These are phyloP conservation scores for Trachymyrmex cornetzi DNA, from an alignment of 1,140 invertebrate genomes.

Conservation along the genomic window DNA sequence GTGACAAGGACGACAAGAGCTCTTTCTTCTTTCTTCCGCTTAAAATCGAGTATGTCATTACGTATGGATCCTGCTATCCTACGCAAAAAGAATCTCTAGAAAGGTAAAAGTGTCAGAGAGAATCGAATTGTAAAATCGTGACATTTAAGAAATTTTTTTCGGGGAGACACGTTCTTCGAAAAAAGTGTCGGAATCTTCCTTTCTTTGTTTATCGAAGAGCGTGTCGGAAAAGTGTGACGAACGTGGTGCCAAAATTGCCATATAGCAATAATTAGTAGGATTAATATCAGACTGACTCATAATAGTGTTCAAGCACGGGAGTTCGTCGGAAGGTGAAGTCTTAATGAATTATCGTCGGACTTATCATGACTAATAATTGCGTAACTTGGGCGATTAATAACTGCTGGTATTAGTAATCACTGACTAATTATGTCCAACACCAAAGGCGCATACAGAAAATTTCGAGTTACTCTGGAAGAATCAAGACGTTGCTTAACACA, in stretches of 20 bases:
- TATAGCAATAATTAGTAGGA: conserved; percentile 62
- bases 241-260: conserved; percentile 55
- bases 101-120: conserved; percentile 21
- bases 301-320: conserved; percentile 52
- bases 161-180: neutral
- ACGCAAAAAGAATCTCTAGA: neutral
- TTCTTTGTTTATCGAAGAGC: neutral
- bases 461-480: neutral
- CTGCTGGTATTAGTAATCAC: neutral
- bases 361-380: neutral
- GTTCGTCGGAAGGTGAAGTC: conserved; percentile 29
- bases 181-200: neutral
- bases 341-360: neutral
- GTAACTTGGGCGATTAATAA: neutral
- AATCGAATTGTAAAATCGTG: conserved; percentile 51
- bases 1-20: conserved; percentile 15
- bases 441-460: neutral
- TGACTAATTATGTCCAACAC: neutral
- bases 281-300: conserved; percentile 58
- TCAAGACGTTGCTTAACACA: neutral
- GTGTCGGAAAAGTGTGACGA: conserved; percentile 33
- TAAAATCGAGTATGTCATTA: conserved; percentile 43
- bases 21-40: conserved; percentile 54
- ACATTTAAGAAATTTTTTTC: conserved; percentile 4
- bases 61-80: conserved; percentile 36